phyloP scores from a whole-genome alignment of 2,113 vertebrate genomes.

The Thalassoma bifasciatum region DNA sequence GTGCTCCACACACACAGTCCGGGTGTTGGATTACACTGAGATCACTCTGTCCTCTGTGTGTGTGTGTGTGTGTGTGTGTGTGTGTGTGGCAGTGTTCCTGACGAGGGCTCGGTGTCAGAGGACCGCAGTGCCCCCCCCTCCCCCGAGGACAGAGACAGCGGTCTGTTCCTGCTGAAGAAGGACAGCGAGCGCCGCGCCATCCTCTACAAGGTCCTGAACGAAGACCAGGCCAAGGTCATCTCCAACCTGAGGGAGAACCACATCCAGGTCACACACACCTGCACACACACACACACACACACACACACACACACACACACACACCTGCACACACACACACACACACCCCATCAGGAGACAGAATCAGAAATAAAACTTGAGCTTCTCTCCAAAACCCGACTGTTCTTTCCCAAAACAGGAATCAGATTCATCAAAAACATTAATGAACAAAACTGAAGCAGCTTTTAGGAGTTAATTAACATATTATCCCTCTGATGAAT shows the following conservation, averaged over 20 bases:
- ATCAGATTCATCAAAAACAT: too few species aligned
- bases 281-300: too few species aligned
- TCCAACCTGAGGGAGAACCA: slow-evolving; percentile 90
- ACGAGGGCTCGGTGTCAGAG: slow-evolving; percentile 84
- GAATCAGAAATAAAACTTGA: too few species aligned
- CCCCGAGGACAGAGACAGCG: slow-evolving; percentile 86
- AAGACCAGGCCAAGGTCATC: slow-evolving; percentile 92
- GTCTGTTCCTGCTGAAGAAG: slow-evolving; percentile 91
- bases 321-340: too few species aligned
- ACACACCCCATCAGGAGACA: too few species aligned
- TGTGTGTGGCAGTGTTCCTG: slow-evolving; percentile 84
- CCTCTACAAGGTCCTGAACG: slow-evolving; percentile 92
- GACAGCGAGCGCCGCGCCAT: slow-evolving; percentile 92
- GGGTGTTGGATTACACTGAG: slow-evolving; percentile 7
- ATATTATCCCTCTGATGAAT: too few species aligned
- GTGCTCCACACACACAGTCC: too few species aligned
- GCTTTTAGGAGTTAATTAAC: too few species aligned
- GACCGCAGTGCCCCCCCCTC: slow-evolving; percentile 84
- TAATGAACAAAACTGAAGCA: too few species aligned
- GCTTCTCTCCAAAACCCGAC: too few species aligned
- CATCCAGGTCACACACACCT: slow-evolving; percentile 85
- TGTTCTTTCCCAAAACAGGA: too few species aligned
- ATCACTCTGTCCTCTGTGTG: slow-evolving; percentile 28
- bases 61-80: slow-evolving; percentile 17
- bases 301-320: too few species aligned